Percentiles rank a stretch among this genome's conserved stretches.
Conservation (phyloP, 2,797 vertebrate species). For the Helarctos malayanus region DNA sequence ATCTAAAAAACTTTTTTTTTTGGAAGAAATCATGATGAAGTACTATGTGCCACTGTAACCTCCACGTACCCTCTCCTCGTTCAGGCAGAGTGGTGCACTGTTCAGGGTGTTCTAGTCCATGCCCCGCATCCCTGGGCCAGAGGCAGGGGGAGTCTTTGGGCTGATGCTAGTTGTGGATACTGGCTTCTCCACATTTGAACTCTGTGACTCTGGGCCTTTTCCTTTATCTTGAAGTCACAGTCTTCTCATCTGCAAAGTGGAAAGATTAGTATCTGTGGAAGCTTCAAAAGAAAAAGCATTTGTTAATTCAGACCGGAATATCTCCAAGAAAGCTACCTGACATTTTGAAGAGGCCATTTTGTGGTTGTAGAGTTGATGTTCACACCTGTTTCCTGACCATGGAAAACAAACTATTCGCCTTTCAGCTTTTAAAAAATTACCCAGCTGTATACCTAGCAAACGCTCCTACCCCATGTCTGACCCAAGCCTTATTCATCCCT, state of each 20-base stretch:
- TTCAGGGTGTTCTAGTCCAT: not conserved
- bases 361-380: not conserved
- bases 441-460: not conserved
- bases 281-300: not conserved
- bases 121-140: not conserved
- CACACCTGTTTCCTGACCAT: not conserved
- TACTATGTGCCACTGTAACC: not conserved
- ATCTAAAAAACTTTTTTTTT: not conserved
- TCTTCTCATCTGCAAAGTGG: not conserved
- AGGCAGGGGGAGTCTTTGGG: not conserved
- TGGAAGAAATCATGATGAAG: not conserved
- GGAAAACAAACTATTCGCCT: not conserved
- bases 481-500: not conserved
- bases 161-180: not conserved
- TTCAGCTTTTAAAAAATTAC: not conserved
- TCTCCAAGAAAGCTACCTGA: not conserved
- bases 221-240: not conserved
- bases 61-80: not conserved
- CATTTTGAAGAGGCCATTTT: conserved; percentile 9
- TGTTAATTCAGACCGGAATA: not conserved
- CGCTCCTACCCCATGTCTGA: not conserved
- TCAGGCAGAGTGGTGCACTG: not conserved
- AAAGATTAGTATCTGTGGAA: not conserved
- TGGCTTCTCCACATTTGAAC: not conserved
- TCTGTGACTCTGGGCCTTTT: not conserved